Evolutionary conservation across 2,888 invertebrate genomes (phyloP).

Genomic region (Acronicta leporina): DNA sequence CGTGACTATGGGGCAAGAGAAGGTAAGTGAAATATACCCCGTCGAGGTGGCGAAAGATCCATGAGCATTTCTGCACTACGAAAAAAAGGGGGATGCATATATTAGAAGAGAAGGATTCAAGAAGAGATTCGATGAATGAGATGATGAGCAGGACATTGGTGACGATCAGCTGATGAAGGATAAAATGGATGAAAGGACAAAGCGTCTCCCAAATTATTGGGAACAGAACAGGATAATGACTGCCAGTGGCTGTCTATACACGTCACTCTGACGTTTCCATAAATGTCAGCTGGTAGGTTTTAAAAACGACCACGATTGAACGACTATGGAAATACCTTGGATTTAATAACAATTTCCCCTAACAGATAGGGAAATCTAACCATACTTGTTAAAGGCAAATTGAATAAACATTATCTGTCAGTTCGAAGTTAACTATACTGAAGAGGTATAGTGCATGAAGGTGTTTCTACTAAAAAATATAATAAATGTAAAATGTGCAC

Average conservation of each 20-base stretch:
- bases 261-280: slow-evolving; percentile 6
- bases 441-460: neutral
- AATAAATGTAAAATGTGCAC: neutral
- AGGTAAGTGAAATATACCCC: no score
- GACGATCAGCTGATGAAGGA: no score
- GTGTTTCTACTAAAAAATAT: neutral
- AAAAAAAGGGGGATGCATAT: no score
- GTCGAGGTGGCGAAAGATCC: no score
- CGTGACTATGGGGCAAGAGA: no score
- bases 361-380: slow-evolving; percentile 11
- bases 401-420: neutral
- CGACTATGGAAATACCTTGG: slow-evolving; percentile 19
- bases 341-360: neutral
- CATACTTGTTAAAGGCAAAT: slow-evolving; percentile 5
- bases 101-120: no score
- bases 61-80: no score
- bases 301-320: neutral
- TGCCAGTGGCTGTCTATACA: slow-evolving; percentile 4
- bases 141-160: no score
- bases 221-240: neutral
- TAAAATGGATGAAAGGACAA: no score
- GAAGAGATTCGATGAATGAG: no score
- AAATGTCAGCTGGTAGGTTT: neutral
- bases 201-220: neutral
- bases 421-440: neutral